Evolutionary conservation across 2,888 invertebrate species (phyloP).

Genomic region (Drosophila borealis): DNA sequence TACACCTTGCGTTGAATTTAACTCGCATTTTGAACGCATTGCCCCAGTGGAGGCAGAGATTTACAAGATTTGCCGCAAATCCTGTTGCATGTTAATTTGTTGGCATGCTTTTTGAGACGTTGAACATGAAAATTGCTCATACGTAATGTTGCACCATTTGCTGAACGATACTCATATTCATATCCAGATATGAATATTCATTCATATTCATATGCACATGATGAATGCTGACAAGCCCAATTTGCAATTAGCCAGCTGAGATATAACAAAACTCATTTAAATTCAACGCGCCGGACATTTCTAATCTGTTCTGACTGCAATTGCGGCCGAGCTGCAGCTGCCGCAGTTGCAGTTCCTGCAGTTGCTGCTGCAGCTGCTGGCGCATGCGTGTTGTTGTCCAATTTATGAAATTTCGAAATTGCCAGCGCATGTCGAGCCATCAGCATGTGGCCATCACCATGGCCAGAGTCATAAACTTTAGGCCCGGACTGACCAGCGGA

Average conservation of each 20-base stretch:
- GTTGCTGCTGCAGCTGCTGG: constrained; percentile 49
- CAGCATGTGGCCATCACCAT: constrained; percentile 60
- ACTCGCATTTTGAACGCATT: neutral
- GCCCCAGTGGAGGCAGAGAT: neutral
- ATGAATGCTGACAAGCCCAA: constrained; percentile 54
- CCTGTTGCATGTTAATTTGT: constrained; percentile 20
- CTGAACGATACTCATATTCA: constrained; percentile 8
- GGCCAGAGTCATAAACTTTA: constrained; percentile 34
- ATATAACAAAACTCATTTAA: constrained; percentile 44
- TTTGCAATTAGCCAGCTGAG: constrained; percentile 60
- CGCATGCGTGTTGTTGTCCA: constrained; percentile 73
- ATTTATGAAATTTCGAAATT: constrained; percentile 67
- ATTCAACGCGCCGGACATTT: constrained; percentile 46
- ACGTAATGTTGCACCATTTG: constrained; percentile 32
- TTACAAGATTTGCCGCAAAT: constrained; percentile 10
- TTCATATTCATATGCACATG: constrained; percentile 30
- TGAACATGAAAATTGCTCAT: constrained; percentile 13
- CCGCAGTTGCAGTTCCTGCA: constrained; percentile 13
- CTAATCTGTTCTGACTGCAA: constrained; percentile 61
- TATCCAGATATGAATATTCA: constrained; percentile 3
- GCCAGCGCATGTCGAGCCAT: constrained; percentile 57
- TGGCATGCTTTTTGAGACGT: neutral
- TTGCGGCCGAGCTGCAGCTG: constrained; percentile 42
- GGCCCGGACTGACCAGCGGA: constrained; percentile 50
- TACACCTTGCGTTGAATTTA: neutral